Base-by-base conservation (phyloP, 2,888 invertebrate genomes). In the Cephus nigrinus region DNA sequence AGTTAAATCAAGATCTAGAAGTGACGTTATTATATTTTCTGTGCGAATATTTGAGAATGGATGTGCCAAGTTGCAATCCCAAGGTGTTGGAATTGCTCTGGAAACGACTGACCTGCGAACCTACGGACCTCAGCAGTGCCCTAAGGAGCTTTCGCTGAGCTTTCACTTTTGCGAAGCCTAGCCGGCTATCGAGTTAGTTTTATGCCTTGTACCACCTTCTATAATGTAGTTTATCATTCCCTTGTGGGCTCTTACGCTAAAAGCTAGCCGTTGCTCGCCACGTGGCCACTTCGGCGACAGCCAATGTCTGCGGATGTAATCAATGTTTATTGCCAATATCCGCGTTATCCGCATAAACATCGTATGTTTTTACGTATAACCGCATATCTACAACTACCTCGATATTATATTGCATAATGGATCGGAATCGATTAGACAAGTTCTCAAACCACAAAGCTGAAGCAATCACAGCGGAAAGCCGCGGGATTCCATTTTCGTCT, bases 61-160 rank as follows among this genome's bases (percentile, higher is more conserved):
- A 40, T 68, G 77, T 76, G 73, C 77, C 76, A 72, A 12, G 31
- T 73, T 78, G 71, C 71, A 69, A 80, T 81, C 69, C 68, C 73
- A 32, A 36, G 78, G 75, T 73, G 68, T 72, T 74, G 69, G 31
- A 73, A 73, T 71, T 71, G 31, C 40, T 69, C 31, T 36, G 73
- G 68, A 33, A 68, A 76, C 32, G 72, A 69, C 34, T 35, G 55
- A 35, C 75, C 31, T 71, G 74, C 9, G 73, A 12, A 34, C 74
- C 75, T 81, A 74, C 36, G 68, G 33, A 71, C 69, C 71, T 76
- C 71, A 75, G 30, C 68, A 33, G 71, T 71, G 36, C 68, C 75
- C 75, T 69, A 33, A 69, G 32, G 33, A 71, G 80, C 79, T 82
- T 84, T 81, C 75, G 87, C 87, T 85, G 85, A 86, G 85, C 82